Conservation (phyloP, 1,140 invertebrate genomes). For the Leptinotarsa lineolata region DNA sequence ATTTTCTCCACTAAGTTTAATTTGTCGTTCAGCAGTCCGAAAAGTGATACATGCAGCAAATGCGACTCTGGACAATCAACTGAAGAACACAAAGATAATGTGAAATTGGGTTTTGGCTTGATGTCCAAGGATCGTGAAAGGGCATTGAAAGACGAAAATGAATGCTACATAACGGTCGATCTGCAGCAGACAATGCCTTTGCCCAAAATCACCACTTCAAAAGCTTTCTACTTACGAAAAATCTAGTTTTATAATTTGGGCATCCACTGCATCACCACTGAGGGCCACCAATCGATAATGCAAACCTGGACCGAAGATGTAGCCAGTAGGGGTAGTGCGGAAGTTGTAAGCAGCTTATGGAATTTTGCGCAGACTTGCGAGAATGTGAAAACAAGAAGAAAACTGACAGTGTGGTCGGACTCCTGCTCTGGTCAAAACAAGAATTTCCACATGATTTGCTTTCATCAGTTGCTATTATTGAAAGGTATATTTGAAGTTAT, state of each 20-base stretch:
- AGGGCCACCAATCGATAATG: constrained; percentile 22
- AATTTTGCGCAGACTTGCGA: constrained; percentile 14
- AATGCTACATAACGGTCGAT: constrained; percentile 40
- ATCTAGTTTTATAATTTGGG: constrained; percentile 41
- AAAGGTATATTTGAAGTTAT: constrained; percentile 31
- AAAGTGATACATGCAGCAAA: constrained; percentile 42
- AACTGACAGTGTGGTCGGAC: constrained; percentile 36
- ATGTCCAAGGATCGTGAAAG: constrained; percentile 23
- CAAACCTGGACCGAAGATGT: constrained; percentile 34
- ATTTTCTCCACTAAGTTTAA: constrained; percentile 42
- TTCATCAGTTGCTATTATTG: constrained; percentile 36
- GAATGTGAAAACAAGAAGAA: constrained; percentile 5
- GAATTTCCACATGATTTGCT: constrained; percentile 37
- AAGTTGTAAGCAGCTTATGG: constrained; percentile 20
- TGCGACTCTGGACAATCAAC: constrained; percentile 36
- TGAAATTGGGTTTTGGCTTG: constrained; percentile 23
- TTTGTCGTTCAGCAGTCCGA: constrained; percentile 40
- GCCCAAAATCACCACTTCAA: constrained; percentile 41
- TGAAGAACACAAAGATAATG: constrained; percentile 35
- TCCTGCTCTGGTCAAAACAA: constrained; percentile 40
- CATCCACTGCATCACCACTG: constrained; percentile 21
- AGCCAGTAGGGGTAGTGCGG: constrained; percentile 28
- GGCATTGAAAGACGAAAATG: constrained; percentile 16
- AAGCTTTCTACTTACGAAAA: constrained; percentile 44
- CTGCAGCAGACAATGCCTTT: constrained; percentile 42